Conservation (phyloP, 2,113 vertebrate genomes). For the Pandion haliaetus region DNA sequence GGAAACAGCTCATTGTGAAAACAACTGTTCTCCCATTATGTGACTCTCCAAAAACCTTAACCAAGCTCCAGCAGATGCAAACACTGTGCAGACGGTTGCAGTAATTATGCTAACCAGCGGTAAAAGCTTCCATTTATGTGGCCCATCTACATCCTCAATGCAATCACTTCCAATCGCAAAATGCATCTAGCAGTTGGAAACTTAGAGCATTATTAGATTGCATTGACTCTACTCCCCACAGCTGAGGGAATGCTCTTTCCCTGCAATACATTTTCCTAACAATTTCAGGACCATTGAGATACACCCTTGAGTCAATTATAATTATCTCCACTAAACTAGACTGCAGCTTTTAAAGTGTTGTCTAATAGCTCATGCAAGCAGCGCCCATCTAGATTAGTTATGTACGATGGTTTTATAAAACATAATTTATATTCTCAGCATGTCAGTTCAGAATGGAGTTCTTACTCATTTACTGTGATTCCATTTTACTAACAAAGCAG, state of each 20-base stretch:
- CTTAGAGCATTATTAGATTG: constrained; percentile 31
- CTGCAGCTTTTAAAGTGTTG: constrained; percentile 58
- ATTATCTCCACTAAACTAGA: constrained; percentile 60
- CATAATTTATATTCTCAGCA: constrained; percentile 57
- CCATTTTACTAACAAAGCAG: constrained; percentile 23
- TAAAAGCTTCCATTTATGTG: constrained; percentile 50
- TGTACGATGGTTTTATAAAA: background rate
- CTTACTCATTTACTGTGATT: constrained; percentile 28
- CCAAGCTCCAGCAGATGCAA: constrained; percentile 38
- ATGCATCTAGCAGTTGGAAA: constrained; percentile 49
- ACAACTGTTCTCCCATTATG: background rate
- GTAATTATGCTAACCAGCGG: constrained; percentile 55
- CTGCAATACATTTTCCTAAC: constrained; percentile 51
- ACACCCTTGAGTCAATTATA: constrained; percentile 66
- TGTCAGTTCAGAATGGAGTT: constrained; percentile 8
- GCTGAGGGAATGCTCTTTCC: constrained; percentile 31
- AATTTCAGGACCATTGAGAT: constrained; percentile 53
- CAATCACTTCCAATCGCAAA: constrained; percentile 32
- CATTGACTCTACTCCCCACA: constrained; percentile 24
- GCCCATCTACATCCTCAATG: constrained; percentile 14
- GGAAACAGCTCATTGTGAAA: background rate
- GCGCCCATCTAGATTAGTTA: constrained; percentile 16
- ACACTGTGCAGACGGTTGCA: background rate
- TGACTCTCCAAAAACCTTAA: constrained; percentile 10
- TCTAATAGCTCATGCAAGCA: constrained; percentile 27